Evolutionary conservation across 1,140 invertebrate genomes (phyloP), one percentile per base, ranked within the genome.

Genomic region (Trachymyrmex septentrionalis): DNA sequence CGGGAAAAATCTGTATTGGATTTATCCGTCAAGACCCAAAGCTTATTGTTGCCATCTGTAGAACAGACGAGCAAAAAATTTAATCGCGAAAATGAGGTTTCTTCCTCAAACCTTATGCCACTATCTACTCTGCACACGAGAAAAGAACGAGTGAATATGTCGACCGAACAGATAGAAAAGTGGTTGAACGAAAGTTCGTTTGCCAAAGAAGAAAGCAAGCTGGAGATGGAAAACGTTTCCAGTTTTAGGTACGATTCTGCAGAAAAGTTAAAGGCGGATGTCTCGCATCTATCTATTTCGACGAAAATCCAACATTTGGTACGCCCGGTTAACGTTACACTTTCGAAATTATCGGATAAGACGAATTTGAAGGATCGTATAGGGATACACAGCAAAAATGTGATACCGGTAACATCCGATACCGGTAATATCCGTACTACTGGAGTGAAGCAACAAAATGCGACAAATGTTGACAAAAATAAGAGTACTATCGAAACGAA

Each of bases 101-200:
- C 88, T 38, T 63, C 92, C 2, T 34, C 30, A 34, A 92, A 93
- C 30, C 91, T 95, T 21, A 94, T 95, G 77, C 90, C 93, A 30
- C 57, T 92, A 2, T 90, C 92, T 9, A 77, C 93, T 6, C 82
- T 88, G 27, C 88, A 89, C 10, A 85, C 91, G 0, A 96, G 96
- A 71, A 97, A 97, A 92, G 96, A 96, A 19, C 96, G 97, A 90
- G 96, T 97, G 0, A 97, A 97, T 85, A 97, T 97, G 96, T 97
- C 97, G 0, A 96, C 96, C 16, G 97, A 97, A 90, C 96, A 97
- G 91, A 97, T 97, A 69, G 96, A 97, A 81, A 97, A 97, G 90
- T 97, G 97, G 97, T 91, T 97, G 1, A 96, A 96, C 76, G 97
- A 97, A 82, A 96, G 96, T 88, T 96, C 96, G 0, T 92, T 96